Evolutionary conservation across 2,888 invertebrate species (phyloP), one percentile per base, ranked within the genome.

Genomic region (Aspidiotus destructor): DNA sequence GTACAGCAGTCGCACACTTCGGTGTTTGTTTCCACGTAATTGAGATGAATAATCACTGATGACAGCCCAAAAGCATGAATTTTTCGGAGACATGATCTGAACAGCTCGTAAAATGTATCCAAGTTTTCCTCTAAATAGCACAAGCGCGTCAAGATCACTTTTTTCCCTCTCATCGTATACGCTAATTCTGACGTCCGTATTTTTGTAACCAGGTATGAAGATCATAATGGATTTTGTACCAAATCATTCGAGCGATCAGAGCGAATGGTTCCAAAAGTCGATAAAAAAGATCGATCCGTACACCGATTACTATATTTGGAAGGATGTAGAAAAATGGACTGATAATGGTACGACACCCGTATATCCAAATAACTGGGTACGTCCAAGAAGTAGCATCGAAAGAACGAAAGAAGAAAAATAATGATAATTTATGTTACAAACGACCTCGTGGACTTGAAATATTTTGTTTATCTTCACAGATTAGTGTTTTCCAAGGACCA

Each of bases 341-440:
- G 41, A 80, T 71, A 82, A 86, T 73, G 84, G 85, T 52, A 73
- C 79, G 68, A 75, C 74, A 41, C 84, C 76, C 28, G 76, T 72
- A 72, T 86, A 86, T 1, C 89, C 89, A 0, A 89, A 87, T 76
- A 88, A 89, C 76, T 89, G 89, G 88, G 87, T 87, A 79, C 77
- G 77, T 28, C 28, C 28, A 28, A 5, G 28, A 28, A 28, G 2
- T 28, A 28, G 28, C n/a, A 28, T 28, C 5, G 28, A 28, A 5
- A 28, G n/a, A n/a, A n/a, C n/a, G n/a, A n/a, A n/a, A 28, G 5
- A 28, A 28, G 5, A 28, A 28, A 28, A 28, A 5, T 28, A 28
- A 28, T 28, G 5, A 28, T 28, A 28, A 5, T 5, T 28, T 28
- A 28, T 28, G 1, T 28, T 28, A 28, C n/a, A 5, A n/a, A 52